A percentile compares a stretch with the other conserved stretches of the same genome.
Conservation (phyloP, 2,113 vertebrate genomes). For the Ameiurus melas region DNA sequence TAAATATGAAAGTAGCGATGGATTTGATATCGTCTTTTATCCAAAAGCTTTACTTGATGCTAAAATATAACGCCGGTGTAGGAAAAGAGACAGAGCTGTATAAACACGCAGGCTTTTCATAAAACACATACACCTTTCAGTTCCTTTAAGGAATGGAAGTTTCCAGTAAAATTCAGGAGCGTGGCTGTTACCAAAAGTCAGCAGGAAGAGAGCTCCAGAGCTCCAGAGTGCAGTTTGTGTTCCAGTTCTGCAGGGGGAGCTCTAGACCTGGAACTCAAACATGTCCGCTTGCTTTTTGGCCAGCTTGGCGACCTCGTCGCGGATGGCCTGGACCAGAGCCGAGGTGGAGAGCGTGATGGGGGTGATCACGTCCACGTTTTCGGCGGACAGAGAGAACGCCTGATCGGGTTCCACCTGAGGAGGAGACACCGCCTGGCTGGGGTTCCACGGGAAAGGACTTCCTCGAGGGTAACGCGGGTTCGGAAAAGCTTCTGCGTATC, state of each 20-base stretch:
- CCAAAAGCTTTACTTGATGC: slow-evolving; percentile 32
- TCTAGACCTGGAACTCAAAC: slow-evolving; percentile 92
- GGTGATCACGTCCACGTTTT: slow-evolving; percentile 76
- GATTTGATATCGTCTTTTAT: neutral
- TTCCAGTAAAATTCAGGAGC: slow-evolving; percentile 47
- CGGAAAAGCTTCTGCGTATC: slow-evolving; percentile 95
- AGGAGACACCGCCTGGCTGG: slow-evolving; percentile 77
- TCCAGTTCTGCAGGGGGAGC: slow-evolving; percentile 42
- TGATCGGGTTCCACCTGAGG: slow-evolving; percentile 79
- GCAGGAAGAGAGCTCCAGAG: neutral
- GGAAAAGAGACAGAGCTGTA: slow-evolving; percentile 39
- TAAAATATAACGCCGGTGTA: slow-evolving; percentile 38
- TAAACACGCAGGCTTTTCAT: slow-evolving; percentile 48
- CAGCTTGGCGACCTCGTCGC: slow-evolving; percentile 96
- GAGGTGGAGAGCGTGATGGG: slow-evolving; percentile 87
- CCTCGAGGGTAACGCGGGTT: slow-evolving; percentile 86
- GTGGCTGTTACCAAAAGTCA: slow-evolving; percentile 20
- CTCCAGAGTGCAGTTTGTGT: slow-evolving; percentile 38
- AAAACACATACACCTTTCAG: slow-evolving; percentile 43
- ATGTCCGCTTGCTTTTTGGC: slow-evolving; percentile 96
- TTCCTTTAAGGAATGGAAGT: slow-evolving; percentile 45
- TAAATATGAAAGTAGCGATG: neutral
- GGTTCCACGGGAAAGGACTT: slow-evolving; percentile 86
- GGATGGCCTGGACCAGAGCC: slow-evolving; percentile 92
- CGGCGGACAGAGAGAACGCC: slow-evolving; percentile 70